Percentiles rank a stretch among this genome's conserved stretches.
Evolutionary conservation across 2,888 invertebrate genomes (phyloP).

Genomic region (Aleiodes alternator): DNA sequence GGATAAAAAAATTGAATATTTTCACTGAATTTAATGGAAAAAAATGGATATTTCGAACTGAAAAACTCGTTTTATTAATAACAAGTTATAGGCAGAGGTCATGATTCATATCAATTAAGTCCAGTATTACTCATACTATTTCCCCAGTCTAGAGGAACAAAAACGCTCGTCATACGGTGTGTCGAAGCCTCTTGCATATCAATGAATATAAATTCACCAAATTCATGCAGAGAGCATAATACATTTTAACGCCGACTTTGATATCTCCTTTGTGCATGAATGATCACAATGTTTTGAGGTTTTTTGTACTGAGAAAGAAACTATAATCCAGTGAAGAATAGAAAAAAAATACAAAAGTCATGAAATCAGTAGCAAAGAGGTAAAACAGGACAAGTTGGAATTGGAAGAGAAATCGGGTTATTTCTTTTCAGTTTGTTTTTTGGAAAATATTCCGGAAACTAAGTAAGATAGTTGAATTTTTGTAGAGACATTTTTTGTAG

Average conservation of each 20-base stretch:
- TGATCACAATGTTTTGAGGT: not conserved
- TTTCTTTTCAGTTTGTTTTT: too few species aligned
- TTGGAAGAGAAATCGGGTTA: too few species aligned
- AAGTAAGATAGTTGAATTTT: too few species aligned
- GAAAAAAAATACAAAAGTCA: too few species aligned
- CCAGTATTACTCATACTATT: conserved; percentile 24
- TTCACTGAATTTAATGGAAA: too few species aligned
- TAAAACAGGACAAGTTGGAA: too few species aligned
- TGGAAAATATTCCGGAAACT: too few species aligned
- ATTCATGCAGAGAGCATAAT: conserved; percentile 4
- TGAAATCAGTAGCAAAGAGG: too few species aligned
- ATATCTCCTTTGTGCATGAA: conserved; percentile 8
- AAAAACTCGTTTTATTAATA: not conserved
- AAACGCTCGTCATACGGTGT: not conserved
- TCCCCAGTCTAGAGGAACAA: not conserved
- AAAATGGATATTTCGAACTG: too few species aligned
- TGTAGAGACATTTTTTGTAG: too few species aligned
- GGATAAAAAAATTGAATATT: too few species aligned
- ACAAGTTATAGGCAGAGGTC: not conserved
- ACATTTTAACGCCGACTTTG: not conserved
- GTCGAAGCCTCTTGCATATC: conserved; percentile 14
- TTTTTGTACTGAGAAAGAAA: not conserved
- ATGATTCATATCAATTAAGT: conserved; percentile 25
- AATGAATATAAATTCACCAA: conserved; percentile 11
- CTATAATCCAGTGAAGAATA: too few species aligned